Base-by-base conservation (phyloP, 2,888 invertebrate genomes). In the Eristalis tenax region DNA sequence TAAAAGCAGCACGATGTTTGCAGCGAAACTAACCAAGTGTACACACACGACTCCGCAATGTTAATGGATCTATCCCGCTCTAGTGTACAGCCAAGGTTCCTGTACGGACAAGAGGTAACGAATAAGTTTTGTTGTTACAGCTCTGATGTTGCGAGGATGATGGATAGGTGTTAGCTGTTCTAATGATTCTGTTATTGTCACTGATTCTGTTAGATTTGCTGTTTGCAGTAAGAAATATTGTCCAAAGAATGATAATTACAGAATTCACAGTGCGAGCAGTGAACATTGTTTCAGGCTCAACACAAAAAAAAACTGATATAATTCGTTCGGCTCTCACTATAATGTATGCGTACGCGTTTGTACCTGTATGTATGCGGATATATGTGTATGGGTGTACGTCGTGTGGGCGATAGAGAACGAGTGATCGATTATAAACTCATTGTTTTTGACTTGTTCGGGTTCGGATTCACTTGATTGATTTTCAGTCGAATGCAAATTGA, bases 121-220 rank as follows among this genome's bases (percentile, higher is more conserved):
- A n/a, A 40, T 40, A 13, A n/a, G 35, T 35, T 57, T 65, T 28
- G 63, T 26, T 57, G 23, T 22, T 69, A 56, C 18, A 32, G 6
- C 22, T 26, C 71, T 71, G 65, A 4, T 61, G 68, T 63, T 79
- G 32, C 23, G 65, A 38, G 4, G 56, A 70, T 40, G 70, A 15
- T 28, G 56, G 15, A 78, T 11, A 13, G 35, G 8, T 50, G 8
- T 50, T 50, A n/a, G 32, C 13, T 56, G 40, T 79, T 64, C 35
- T 71, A 26, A 40, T 50, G 50, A 0, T 79, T 68, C 64, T 79
- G 56, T 56, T 56, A 56, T 23, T 15, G 23, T 15, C n/a, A 22
- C 63, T 50, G 74, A 11, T 26, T 11, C 38, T 38, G 38, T 50
- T n/a, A 50, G 18, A 50, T 18, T n/a, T 18, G n/a, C n/a, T 50